A percentile compares a stretch with the other conserved stretches of the same genome.
These are phyloP conservation scores for Pangasius macronema DNA, from an alignment of 2,797 vertebrate genomes.

Conservation along the genomic window DNA sequence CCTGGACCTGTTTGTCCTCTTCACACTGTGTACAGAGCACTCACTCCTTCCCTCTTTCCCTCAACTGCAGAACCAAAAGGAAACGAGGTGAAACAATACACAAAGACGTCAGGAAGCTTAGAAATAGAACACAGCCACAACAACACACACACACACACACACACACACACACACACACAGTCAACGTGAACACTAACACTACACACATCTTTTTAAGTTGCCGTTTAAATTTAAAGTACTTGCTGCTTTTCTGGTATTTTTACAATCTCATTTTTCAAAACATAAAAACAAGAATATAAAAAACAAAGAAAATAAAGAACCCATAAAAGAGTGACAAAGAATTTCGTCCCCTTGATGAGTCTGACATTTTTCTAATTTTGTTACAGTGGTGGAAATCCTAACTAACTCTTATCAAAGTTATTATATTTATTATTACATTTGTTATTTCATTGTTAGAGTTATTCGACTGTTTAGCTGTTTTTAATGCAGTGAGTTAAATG, in stretches of 20 bases:
- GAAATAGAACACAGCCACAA: background rate
- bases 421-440: background rate
- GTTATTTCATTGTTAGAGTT: background rate
- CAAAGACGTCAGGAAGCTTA: slow-evolving; percentile 31
- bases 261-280: background rate
- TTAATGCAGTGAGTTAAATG: background rate
- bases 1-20: slow-evolving; percentile 12
- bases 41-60: slow-evolving; percentile 31
- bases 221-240: background rate
- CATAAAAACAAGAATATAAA: too few species aligned
- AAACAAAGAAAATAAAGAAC: too few species aligned
- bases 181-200: background rate
- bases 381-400: background rate
- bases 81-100: slow-evolving; percentile 29
- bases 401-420: background rate
- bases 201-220: background rate
- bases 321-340: too few species aligned
- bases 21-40: background rate
- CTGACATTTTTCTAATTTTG: too few species aligned
- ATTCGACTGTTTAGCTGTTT: background rate
- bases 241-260: background rate
- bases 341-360: too few species aligned
- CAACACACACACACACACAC: background rate
- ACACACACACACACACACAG: slow-evolving; percentile 5
- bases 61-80: slow-evolving; percentile 12